These are phyloP conservation scores for Oncorhynchus kisutch DNA, from an alignment of 2,113 vertebrate species.

Conservation along the genomic window DNA sequence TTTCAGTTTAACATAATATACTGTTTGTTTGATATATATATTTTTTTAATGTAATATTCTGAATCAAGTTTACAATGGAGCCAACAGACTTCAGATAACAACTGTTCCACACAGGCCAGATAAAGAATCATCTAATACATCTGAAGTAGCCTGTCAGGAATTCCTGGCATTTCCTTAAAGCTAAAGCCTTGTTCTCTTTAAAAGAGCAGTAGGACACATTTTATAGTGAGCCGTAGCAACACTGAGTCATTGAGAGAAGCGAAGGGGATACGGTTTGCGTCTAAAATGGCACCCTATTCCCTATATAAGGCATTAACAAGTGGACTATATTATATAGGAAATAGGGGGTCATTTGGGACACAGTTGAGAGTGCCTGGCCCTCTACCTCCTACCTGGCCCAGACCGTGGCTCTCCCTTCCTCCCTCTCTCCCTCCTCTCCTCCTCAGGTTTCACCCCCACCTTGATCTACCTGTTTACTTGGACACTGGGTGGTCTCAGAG, in stretches of 20 bases:
- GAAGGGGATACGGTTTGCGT: too few species aligned
- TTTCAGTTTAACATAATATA: too few species aligned
- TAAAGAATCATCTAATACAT: constrained; percentile 27
- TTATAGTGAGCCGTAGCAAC: constrained; percentile 32
- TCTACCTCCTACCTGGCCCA: constrained; percentile 36
- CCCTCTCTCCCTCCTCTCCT: constrained; percentile 4
- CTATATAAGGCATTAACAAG: too few species aligned
- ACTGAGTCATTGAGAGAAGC: constrained; percentile 33
- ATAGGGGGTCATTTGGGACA: too few species aligned
- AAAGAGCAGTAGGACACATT: constrained; percentile 30
- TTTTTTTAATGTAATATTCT: background rate
- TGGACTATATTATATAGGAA: too few species aligned
- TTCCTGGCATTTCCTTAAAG: constrained; percentile 46
- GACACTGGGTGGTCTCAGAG: constrained; percentile 69
- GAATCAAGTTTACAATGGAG: background rate
- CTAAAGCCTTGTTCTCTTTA: constrained; percentile 30
- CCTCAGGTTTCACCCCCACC: constrained; percentile 62
- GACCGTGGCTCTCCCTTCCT: constrained; percentile 12
- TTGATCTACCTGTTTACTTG: constrained; percentile 65
- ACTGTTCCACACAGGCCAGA: constrained; percentile 17
- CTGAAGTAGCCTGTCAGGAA: constrained; percentile 38
- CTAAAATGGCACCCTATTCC: too few species aligned
- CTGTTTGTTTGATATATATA: too few species aligned
- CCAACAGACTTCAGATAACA: constrained; percentile 4
- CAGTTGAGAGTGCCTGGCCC: constrained; percentile 4